These are phyloP conservation scores for Cydia fagiglandana DNA, from an alignment of 1,140 invertebrate genomes.

Conservation along the genomic window DNA sequence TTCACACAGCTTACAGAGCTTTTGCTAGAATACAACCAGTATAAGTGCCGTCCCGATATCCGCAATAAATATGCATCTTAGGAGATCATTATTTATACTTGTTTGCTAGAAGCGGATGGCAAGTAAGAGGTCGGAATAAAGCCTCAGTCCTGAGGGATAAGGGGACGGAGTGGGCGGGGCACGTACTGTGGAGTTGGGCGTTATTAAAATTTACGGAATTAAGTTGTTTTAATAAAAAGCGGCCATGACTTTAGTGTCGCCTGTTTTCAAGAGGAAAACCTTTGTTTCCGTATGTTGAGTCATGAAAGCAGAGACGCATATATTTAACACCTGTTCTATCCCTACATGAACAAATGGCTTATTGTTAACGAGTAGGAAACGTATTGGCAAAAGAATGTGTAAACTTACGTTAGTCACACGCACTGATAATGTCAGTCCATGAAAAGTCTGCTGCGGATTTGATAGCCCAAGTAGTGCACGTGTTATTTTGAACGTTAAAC, in stretches of 20 bases:
- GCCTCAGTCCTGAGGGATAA: constrained; percentile 47
- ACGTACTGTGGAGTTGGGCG: constrained; percentile 16
- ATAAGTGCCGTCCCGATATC: neutral
- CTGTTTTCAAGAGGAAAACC: neutral
- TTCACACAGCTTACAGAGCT: neutral
- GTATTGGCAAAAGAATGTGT: neutral
- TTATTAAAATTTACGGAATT: constrained; percentile 31
- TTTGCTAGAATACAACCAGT: neutral
- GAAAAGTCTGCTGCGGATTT: too few species aligned
- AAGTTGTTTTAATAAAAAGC: constrained; percentile 16
- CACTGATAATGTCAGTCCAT: too few species aligned
- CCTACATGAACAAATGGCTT: too few species aligned
- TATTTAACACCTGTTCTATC: neutral
- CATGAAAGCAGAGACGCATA: neutral
- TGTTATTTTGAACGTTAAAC: too few species aligned
- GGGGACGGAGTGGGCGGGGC: constrained; percentile 36
- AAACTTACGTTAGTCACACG: neutral
- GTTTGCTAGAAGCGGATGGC: neutral
- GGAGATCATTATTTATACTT: neutral
- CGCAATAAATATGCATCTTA: neutral
- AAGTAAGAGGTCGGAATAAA: constrained; percentile 35
- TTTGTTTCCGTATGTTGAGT: neutral
- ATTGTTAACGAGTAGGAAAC: neutral
- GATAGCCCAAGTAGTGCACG: too few species aligned
- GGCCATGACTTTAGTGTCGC: constrained; percentile 5